Conservation (phyloP, 2,797 vertebrate genomes). For the Malurus splendens region DNA sequence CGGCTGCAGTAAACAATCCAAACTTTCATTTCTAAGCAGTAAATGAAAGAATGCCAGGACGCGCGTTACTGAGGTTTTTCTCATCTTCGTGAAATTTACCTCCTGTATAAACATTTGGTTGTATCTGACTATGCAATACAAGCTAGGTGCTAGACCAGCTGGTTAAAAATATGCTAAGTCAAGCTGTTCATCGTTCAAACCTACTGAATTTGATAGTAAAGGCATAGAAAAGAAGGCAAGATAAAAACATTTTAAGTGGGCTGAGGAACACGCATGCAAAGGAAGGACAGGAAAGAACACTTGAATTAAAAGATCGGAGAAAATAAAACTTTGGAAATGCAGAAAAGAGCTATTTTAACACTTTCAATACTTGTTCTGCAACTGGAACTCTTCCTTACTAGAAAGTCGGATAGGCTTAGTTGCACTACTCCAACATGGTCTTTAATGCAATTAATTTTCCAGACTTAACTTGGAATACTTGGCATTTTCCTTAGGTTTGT, state of each 20-base stretch:
- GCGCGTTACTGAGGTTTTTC: constrained; percentile 58
- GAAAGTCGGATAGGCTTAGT: constrained; percentile 10
- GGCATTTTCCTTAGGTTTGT: constrained; percentile 12
- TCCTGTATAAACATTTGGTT: constrained; percentile 82
- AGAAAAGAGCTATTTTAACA: constrained; percentile 20
- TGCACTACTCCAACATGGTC: not conserved
- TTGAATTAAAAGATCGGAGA: constrained; percentile 31
- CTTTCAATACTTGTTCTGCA: not conserved
- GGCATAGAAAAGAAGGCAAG: constrained; percentile 70
- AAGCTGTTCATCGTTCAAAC: constrained; percentile 76
- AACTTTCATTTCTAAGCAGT: constrained; percentile 68
- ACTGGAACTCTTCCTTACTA: constrained; percentile 1
- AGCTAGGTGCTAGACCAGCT: constrained; percentile 82
- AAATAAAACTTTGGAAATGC: constrained; percentile 21
- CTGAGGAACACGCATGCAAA: constrained; percentile 29
- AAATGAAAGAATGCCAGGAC: constrained; percentile 65
- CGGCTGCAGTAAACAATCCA: constrained; percentile 60
- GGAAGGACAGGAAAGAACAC: constrained; percentile 45
- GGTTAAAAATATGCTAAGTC: constrained; percentile 82
- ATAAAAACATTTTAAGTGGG: constrained; percentile 72
- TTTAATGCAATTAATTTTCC: constrained; percentile 43
- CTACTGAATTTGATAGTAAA: constrained; percentile 77
- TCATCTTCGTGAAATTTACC: constrained; percentile 73
- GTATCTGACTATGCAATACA: constrained; percentile 77
- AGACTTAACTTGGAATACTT: constrained; percentile 12